A percentile compares a stretch with the other conserved stretches of the same genome.
These are phyloP conservation scores for Enteromius thamalakanensis DNA, from an alignment of 2,797 vertebrate genomes.

Conservation along the genomic window DNA sequence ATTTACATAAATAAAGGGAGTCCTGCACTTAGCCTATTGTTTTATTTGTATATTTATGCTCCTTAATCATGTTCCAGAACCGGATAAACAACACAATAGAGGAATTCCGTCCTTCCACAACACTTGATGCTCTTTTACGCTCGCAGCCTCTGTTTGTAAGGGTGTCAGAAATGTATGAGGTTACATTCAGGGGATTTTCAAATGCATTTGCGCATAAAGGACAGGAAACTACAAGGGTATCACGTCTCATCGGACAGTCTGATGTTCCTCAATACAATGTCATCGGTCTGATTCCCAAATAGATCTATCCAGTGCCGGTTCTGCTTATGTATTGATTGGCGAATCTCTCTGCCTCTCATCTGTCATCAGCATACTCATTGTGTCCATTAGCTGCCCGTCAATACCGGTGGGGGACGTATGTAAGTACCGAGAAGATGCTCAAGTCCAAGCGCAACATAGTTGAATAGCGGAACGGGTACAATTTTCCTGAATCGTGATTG, in stretches of 20 bases:
- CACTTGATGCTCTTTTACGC: constrained; percentile 8
- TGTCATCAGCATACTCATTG: constrained; percentile 6
- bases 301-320: background rate
- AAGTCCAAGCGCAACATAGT: background rate
- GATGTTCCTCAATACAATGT: background rate
- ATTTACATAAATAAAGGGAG: background rate
- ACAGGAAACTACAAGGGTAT: constrained; percentile 2
- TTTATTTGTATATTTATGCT: constrained; percentile 12
- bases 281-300: constrained; percentile 3
- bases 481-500: constrained; percentile 49
- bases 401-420: background rate
- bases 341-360: constrained; percentile 22
- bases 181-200: constrained; percentile 6
- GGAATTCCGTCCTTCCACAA: background rate
- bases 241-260: background rate
- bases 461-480: background rate
- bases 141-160: background rate
- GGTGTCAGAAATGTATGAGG: background rate
- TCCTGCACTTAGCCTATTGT: constrained; percentile 1
- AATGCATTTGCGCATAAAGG: background rate
- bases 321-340: constrained; percentile 23
- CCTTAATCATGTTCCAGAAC: constrained; percentile 12
- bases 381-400: constrained; percentile 38
- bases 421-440: background rate
- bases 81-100: constrained; percentile 16